Percentiles rank a stretch among this genome's conserved stretches.
These are phyloP conservation scores for Teleiodes luculella DNA, from an alignment of 2,888 invertebrate species.

Conservation along the genomic window DNA sequence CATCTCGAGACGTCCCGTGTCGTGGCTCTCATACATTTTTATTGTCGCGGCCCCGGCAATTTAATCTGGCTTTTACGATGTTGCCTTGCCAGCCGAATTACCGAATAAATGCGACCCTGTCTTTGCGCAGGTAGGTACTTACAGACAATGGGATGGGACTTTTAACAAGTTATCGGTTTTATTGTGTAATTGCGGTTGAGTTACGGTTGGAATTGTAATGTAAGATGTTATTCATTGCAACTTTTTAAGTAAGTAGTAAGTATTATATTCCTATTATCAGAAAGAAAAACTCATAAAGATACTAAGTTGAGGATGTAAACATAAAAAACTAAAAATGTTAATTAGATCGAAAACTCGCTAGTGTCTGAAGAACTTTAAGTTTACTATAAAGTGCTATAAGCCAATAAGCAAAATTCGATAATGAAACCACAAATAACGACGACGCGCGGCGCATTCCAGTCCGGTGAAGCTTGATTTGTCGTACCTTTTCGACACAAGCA, in stretches of 20 bases:
- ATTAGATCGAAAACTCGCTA: no score
- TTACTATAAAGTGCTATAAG: no score
- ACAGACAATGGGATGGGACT: constrained; percentile 15
- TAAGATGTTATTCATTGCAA: neutral
- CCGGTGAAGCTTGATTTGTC: no score
- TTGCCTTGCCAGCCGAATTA: constrained; percentile 33
- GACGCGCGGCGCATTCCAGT: no score
- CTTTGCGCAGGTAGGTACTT: constrained; percentile 18
- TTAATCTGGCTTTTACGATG: constrained; percentile 45
- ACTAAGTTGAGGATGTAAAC: no score
- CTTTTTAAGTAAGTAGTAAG: neutral
- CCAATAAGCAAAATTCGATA: no score
- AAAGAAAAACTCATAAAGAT: no score
- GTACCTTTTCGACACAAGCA: no score
- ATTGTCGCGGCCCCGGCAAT: constrained; percentile 38
- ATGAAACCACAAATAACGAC: no score
- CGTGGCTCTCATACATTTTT: constrained; percentile 42
- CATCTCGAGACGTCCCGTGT: constrained; percentile 1
- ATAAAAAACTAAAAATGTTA: no score
- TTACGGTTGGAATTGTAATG: neutral
- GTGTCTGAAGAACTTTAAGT: no score
- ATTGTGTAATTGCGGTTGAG: constrained; percentile 1
- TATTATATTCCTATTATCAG: no score
- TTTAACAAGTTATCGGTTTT: neutral
- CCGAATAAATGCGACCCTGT: constrained; percentile 38